Conservation (phyloP, 2,888 invertebrate genomes). For the Heliconius ethilla region DNA sequence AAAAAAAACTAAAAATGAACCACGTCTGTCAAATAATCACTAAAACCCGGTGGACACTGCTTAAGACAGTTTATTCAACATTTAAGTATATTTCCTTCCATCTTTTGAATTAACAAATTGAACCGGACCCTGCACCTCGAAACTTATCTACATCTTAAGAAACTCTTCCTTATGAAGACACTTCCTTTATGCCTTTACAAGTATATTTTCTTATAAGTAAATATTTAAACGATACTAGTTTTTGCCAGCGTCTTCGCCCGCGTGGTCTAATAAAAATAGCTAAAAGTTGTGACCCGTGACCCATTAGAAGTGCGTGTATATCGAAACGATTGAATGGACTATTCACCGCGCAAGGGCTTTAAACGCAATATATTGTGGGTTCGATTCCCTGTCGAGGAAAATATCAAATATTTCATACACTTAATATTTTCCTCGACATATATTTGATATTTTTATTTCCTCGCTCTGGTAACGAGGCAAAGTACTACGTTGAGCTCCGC, state of each 20-base stretch:
- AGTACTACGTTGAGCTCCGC: too few relatives aligned
- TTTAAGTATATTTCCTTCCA: background rate
- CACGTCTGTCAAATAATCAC: background rate
- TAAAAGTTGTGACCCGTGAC: too few relatives aligned
- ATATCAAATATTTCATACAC: background rate
- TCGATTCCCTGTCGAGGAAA: too few relatives aligned
- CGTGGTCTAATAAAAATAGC: background rate
- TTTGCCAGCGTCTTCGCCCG: background rate
- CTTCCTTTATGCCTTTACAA: constrained; percentile 16
- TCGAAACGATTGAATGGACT: too few relatives aligned
- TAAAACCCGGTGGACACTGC: background rate
- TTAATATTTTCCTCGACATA: background rate
- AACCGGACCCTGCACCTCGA: constrained; percentile 8
- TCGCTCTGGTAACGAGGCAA: too few relatives aligned
- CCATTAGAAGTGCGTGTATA: too few relatives aligned
- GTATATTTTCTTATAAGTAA: constrained; percentile 1
- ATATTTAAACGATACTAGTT: background rate
- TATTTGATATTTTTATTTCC: background rate
- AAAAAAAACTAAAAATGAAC: too few relatives aligned
- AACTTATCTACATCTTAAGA: constrained; percentile 27
- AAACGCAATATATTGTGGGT: too few relatives aligned
- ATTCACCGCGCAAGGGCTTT: background rate
- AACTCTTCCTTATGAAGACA: constrained; percentile 23
- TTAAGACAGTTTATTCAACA: constrained; percentile 18
- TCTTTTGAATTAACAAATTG: constrained; percentile 30